Base-by-base conservation (phyloP, 92 coral and sea anemone genomes). In the Zoanthus sansibaricus region DNA sequence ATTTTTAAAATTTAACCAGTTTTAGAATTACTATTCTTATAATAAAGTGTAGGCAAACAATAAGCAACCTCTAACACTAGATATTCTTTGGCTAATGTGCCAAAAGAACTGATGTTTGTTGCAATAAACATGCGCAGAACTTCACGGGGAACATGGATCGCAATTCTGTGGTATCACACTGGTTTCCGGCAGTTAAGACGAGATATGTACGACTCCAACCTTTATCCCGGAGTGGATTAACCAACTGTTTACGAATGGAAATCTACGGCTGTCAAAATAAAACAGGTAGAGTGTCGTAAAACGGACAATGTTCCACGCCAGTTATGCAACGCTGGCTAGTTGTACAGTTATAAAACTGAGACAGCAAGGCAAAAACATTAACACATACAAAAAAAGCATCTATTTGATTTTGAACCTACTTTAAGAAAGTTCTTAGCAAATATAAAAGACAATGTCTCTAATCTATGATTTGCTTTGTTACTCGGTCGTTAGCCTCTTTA, bases 211-310 rank as follows among this genome's bases (percentile, higher is more conserved):
- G 99, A 17, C 88, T 96, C 46, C 93, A 89, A 30, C 99, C 99
- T 6, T 49, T 83, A 37, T 74, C 93, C 17, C 93, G 98, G 99
- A 90, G 89, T 68, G 99, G 99, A 10, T 90, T 95, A 21, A 96
- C 99, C 17, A 96, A 96, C 89, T 96, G 99, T 71, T 69, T 96
- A 93, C 87, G 99, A 69, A 80, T 96, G 59, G 99, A 96, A 71
- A 86, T 96, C n/a, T 96, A 82, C 79, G 98, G 97, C 18, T 96
- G 99, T 61, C 86, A 86, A 62, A 87, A 93, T 73, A 95, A 80
- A 12, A 66, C 75, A 80, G 85, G 85, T 80, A 31, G 74, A 16
- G 9, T 7, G n/a, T 17, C 30, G 0, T 5, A 7, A 17, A n/a
- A 9, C 69, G n/a, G 30, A 31, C 30, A 20, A 62, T 6, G 3